Base-by-base conservation (phyloP, 2,113 vertebrate genomes). In the Cochlearius cochlearius region DNA sequence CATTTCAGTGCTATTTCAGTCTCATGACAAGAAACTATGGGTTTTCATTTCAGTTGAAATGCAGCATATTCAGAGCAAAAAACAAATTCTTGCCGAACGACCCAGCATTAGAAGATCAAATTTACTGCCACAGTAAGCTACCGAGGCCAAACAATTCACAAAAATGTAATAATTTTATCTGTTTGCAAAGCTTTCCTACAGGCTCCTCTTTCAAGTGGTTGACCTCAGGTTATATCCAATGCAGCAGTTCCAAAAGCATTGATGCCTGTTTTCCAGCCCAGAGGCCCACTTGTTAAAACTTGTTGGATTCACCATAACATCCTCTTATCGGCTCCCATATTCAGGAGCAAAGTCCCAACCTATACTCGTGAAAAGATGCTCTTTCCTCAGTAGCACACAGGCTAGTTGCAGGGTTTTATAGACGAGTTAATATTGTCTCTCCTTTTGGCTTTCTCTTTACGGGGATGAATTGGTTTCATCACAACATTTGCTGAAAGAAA, bases 321-420 rank as follows among this genome's bases (percentile, higher is more conserved):
- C 11, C 4, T 82, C 38, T 58, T 92, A 26, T 27, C 0, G 0
- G 4, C 7, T 63, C 13, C 43, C 9, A 1, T 47, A 63, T 53
- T 73, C 16, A 52, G 19, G 2, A 83, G 9, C 16, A 80, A 49
- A 9, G 5, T 53, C 18, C 30, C 47, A 73, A 27, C 0, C 5
- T 9, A 15, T 3, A 11, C 5, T 67, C 52, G 64, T 59, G 50
- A 68, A 55, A 75, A 88, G 2, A 4, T 58, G 2, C 47, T 89
- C 12, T 86, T 89, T 68, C 10, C 23, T 18, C 17, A 47, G 23
- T 34, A 77, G 8, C 29, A 74, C 0, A 0, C 38, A 41, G 18
- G 3, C 11, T 59, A 49, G 6, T n/a, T 86, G 27, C 8, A 73
- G 6, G 3, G n/a, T 59, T 85, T 50, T 75, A n/a, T 7, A 41